phyloP scores from a whole-genome alignment of 2,797 vertebrate genomes.

The Falco rusticolus region DNA sequence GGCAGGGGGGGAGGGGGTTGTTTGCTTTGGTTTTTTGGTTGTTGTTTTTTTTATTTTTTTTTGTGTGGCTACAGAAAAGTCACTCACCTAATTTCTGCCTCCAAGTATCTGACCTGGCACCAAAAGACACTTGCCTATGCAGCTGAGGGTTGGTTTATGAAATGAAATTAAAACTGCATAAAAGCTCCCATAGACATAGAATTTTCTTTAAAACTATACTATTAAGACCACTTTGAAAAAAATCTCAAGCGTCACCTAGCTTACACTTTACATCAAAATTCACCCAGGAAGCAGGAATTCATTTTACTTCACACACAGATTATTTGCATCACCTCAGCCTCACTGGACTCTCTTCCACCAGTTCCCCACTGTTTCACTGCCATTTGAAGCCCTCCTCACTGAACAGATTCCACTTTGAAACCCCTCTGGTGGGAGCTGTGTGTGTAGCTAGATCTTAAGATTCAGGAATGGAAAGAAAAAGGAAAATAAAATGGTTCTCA shows the following conservation, averaged over 20 bases:
- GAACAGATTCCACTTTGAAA: background rate
- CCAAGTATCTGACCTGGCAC: background rate
- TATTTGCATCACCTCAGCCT: background rate
- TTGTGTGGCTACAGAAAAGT: background rate
- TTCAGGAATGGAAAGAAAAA: background rate
- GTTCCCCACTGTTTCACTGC: background rate
- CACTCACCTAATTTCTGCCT: background rate
- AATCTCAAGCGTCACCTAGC: background rate
- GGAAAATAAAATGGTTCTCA: background rate
- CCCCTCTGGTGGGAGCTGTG: background rate
- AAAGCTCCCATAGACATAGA: accelerated
- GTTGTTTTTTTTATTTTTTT: background rate
- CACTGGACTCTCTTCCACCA: background rate
- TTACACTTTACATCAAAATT: background rate
- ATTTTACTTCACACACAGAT: background rate
- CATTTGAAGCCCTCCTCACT: background rate
- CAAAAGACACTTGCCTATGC: background rate
- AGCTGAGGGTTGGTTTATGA: background rate
- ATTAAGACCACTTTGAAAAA: background rate
- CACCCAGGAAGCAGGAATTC: background rate
- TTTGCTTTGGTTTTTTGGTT: accelerated
- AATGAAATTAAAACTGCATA: background rate
- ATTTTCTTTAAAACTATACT: background rate
- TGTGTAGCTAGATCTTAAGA: background rate
- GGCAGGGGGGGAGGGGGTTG: too few relatives aligned